These are phyloP conservation scores for Enteromius radiatus DNA, from an alignment of 2,797 vertebrate genomes.

Conservation along the genomic window DNA sequence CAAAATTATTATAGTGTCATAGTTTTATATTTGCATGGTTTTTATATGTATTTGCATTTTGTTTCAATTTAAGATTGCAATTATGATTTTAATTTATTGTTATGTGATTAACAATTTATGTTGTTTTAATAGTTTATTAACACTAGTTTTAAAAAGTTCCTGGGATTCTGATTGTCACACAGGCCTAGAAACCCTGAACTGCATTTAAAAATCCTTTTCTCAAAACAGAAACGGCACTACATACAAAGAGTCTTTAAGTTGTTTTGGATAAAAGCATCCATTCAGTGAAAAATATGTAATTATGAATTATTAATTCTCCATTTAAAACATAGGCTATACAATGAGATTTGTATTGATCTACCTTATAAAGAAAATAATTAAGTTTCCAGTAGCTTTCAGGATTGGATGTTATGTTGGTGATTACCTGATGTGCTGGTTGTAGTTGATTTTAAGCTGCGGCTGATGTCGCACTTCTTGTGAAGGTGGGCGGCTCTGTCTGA, in stretches of 20 bases:
- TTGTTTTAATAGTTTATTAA: not conserved
- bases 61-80: not conserved
- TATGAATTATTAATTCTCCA: not conserved
- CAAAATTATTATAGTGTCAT: not conserved
- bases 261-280: not conserved
- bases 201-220: not conserved
- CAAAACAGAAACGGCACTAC: not conserved
- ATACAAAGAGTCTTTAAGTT: not conserved
- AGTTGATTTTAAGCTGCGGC: constrained; percentile 59
- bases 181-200: not conserved
- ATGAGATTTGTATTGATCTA: not conserved
- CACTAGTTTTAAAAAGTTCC: not conserved
- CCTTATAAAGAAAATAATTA: not conserved
- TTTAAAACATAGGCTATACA: not conserved
- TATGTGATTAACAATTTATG: not conserved
- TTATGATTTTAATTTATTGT: too few species aligned
- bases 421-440: constrained; percentile 77
- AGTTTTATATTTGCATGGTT: not conserved
- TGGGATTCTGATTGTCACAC: not conserved
- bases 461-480: constrained; percentile 72
- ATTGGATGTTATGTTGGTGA: not conserved
- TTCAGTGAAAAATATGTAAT: not conserved
- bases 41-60: too few species aligned
- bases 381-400: not conserved
- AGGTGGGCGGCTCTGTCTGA: constrained; percentile 80